Conservation (phyloP, 2,113 vertebrate species). For the Cynopterus brachyotis region DNA sequence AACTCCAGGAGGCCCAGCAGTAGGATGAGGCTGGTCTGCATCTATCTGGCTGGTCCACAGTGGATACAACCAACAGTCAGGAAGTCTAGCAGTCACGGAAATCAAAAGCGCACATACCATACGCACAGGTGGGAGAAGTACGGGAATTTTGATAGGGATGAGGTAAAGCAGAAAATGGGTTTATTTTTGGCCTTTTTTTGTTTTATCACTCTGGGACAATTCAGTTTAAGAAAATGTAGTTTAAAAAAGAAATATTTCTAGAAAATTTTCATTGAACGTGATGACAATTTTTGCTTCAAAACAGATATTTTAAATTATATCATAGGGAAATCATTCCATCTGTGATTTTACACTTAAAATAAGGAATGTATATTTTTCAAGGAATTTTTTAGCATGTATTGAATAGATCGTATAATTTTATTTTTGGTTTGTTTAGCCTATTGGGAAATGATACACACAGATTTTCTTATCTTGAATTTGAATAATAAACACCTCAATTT, state of each 20-base stretch:
- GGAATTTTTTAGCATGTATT: neutral
- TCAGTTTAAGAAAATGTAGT: neutral
- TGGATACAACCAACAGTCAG: neutral
- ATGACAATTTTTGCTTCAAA: constrained; percentile 32
- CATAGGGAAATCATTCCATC: neutral
- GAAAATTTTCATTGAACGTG: neutral
- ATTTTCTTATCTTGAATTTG: neutral
- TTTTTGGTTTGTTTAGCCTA: neutral
- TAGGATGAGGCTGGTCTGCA: neutral
- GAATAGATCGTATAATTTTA: neutral
- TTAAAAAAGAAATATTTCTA: neutral
- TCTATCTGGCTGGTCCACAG: neutral
- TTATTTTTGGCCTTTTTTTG: neutral
- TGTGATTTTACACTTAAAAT: constrained; percentile 23
- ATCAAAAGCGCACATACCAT: neutral
- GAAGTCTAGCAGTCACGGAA: neutral
- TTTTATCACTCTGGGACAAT: neutral
- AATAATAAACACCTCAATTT: neutral
- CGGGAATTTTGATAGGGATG: neutral
- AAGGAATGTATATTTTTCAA: neutral
- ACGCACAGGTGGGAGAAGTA: neutral
- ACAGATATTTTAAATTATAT: constrained; percentile 10
- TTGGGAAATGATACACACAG: neutral
- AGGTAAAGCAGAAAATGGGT: neutral
- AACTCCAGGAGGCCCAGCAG: neutral